Evolutionary conservation across 2,797 vertebrate genomes (phyloP), one percentile per base, ranked within the genome.

Genomic region (Chelonia mydas): DNA sequence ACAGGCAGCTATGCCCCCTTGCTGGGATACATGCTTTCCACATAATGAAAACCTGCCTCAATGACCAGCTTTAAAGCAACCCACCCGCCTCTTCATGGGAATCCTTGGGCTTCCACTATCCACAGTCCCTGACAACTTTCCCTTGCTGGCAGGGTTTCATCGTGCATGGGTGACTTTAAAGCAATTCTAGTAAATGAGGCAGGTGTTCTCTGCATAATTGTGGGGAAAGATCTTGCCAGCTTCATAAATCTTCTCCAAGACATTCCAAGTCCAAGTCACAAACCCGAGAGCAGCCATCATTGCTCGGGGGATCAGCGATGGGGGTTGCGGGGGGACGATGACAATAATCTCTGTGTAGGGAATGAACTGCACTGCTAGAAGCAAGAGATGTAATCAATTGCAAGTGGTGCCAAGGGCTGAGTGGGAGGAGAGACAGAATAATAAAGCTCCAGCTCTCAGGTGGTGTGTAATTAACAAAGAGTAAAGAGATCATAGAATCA

Each of bases 1-100:
- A 0, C 94, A 93, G 96, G 96, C 96, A 96, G 41, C 86, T 86
- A 76, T 45, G 93, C 97, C 96, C 95, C 93, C 84, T 89, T 94
- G 90, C 92, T 95, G 87, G 89, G 90, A 92, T 61, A 23, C 81
- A 50, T 76, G 31, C 95, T 96, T 11, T 41, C 84, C 89, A 81
- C 86, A 92, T 96, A 91, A 95, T 94, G 92, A 91, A 94, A 96
- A 93, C 89, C 93, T 86, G 94, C 81, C 92, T 41, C 33, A 6
- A 65, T 93, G 88, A 33, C 68, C 87, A 49, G 59, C 93, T 80
- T 92, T 8, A 2, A 61, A 84, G 74, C 50, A 77, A 94, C 92
- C 16, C 51, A 59, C 84, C 89, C 55, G 59, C 78, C 37, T 6
- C n/a, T 87, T 77, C 76, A 23, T 19, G 21, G n/a, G 47, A 37